phyloP scores from a whole-genome alignment of 2,113 vertebrate species.

The Agelaius tricolor region DNA sequence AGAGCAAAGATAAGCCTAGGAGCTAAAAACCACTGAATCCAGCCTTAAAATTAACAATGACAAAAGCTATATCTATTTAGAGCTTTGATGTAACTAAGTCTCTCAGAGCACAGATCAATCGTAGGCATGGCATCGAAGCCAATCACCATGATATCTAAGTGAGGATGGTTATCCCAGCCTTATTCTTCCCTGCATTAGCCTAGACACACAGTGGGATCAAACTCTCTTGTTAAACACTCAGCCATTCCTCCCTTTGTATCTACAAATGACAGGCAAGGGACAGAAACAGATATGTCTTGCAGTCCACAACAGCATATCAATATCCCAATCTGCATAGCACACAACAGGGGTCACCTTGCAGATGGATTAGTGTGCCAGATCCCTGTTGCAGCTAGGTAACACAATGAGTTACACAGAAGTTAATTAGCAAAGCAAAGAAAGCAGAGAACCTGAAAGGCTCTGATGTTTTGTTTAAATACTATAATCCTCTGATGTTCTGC shows the following conservation, averaged over 20 bases:
- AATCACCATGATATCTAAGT: slow-evolving; percentile 1
- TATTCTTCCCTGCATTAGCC: slow-evolving; percentile 19
- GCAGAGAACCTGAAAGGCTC: slow-evolving; percentile 6
- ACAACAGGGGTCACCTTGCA: slow-evolving; percentile 59
- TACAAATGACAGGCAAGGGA: slow-evolving; percentile 37
- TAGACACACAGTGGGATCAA: slow-evolving; percentile 4
- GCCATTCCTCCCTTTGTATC: slow-evolving; percentile 16
- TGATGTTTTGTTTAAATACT: slow-evolving; percentile 41
- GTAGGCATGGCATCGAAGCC: background rate
- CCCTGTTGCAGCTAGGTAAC: slow-evolving; percentile 30
- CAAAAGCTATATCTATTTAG: slow-evolving; percentile 51
- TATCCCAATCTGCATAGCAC: slow-evolving; percentile 47
- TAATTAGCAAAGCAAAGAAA: slow-evolving; percentile 66
- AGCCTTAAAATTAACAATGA: slow-evolving; percentile 55
- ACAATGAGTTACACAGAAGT: slow-evolving; percentile 36
- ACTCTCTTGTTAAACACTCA: slow-evolving; percentile 8
- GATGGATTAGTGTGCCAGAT: slow-evolving; percentile 50
- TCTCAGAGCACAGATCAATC: slow-evolving; percentile 43
- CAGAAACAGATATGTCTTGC: slow-evolving; percentile 28
- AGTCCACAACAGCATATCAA: slow-evolving; percentile 48
- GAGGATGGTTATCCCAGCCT: slow-evolving; percentile 23
- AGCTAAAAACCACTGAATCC: slow-evolving; percentile 22
- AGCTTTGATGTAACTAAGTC: slow-evolving; percentile 55
- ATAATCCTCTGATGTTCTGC: slow-evolving; percentile 31
- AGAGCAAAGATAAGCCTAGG: slow-evolving; percentile 23